Conservation (phyloP, 2,797 vertebrate species). For the Rousettus madagascariensis region DNA sequence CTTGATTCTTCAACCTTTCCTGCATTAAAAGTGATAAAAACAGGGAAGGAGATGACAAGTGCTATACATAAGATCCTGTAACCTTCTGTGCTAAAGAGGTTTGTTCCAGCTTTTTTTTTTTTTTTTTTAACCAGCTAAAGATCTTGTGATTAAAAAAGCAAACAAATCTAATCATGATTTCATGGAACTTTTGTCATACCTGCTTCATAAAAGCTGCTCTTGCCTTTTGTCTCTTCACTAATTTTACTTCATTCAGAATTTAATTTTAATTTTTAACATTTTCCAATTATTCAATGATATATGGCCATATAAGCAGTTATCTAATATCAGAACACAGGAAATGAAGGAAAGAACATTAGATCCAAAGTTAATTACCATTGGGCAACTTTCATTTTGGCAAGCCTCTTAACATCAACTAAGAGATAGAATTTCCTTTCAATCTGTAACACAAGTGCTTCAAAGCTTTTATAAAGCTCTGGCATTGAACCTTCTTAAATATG, state of each 20-base stretch:
- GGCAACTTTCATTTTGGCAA: background rate
- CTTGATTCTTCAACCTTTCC: background rate
- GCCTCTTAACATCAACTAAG: background rate
- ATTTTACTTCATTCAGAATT: conserved; percentile 19
- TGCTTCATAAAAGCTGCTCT: background rate
- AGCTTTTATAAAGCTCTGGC: background rate
- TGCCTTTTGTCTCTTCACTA: background rate
- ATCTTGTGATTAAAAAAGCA: background rate
- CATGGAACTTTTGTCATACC: background rate
- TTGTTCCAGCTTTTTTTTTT: background rate
- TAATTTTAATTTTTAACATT: background rate
- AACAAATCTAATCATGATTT: background rate
- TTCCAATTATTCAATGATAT: background rate
- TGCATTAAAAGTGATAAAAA: background rate
- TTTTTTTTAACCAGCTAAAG: background rate
- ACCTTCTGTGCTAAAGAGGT: background rate
- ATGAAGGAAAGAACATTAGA: background rate
- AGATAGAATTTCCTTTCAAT: conserved; percentile 8
- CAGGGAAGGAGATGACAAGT: rapidly evolving
- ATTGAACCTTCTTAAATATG: background rate
- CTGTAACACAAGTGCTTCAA: background rate
- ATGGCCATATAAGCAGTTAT: background rate
- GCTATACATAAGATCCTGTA: background rate
- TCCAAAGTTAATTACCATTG: background rate
- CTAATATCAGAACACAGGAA: background rate